Evolutionary conservation across 1,140 invertebrate species (phyloP).

Genomic region (Cherax quadricarinatus): DNA sequence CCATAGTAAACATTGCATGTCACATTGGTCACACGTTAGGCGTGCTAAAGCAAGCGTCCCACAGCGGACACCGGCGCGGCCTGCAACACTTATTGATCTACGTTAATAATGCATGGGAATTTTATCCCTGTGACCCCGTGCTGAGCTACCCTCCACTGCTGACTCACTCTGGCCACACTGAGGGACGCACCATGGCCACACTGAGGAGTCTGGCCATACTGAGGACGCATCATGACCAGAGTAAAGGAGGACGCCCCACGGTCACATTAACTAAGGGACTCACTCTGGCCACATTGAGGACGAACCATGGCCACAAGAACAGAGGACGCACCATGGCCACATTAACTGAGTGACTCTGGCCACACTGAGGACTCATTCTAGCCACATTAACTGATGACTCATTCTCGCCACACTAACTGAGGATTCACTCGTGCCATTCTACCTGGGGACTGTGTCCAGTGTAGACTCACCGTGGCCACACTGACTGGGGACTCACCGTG

Average conservation of each 20-base stretch:
- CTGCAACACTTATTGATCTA: slow-evolving; percentile 44
- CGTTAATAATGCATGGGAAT: slow-evolving; percentile 60
- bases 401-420: background rate
- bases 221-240: no score
- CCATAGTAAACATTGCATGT: no score
- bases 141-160: no score
- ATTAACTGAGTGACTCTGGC: background rate
- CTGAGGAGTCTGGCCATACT: background rate
- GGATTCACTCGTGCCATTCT: background rate
- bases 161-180: no score
- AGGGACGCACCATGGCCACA: background rate
- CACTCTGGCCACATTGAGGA: no score
- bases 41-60: no score
- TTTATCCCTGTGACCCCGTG: slow-evolving; percentile 52
- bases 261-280: no score
- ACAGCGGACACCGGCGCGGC: no score
- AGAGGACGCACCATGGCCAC: background rate
- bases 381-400: background rate
- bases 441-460: background rate
- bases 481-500: background rate
- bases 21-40: no score
- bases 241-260: background rate
- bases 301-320: background rate
- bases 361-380: no score
- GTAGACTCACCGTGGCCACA: background rate